Percentiles rank a stretch among this genome's conserved stretches.
These are phyloP conservation scores for Furcula furcula DNA, from an alignment of 2,888 invertebrate species.

Conservation along the genomic window DNA sequence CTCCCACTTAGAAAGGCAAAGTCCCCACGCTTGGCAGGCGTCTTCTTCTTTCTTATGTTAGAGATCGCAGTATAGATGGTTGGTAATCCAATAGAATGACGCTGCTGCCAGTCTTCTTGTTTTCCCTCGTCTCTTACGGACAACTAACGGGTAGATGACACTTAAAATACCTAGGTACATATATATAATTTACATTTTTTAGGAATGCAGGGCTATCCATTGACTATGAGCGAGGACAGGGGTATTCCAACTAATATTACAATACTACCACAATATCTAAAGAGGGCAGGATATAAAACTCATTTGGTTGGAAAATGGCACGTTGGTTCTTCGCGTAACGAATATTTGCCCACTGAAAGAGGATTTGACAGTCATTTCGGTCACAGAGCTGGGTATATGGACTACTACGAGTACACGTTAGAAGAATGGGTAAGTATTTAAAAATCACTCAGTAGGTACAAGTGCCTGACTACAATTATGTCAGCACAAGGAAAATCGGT, in stretches of 20 bases:
- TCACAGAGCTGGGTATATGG: constrained; percentile 90
- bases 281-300: constrained; percentile 85
- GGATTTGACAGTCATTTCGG: constrained; percentile 94
- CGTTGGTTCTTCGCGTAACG: constrained; percentile 77
- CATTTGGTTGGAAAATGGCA: constrained; percentile 93
- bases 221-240: constrained; percentile 65
- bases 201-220: constrained; percentile 75
- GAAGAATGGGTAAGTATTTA: constrained; percentile 52
- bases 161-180: no score
- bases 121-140: no score
- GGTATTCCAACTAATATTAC: constrained; percentile 71
- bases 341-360: constrained; percentile 85
- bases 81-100: no score
- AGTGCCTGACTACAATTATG: no score
- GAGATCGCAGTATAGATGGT: no score
- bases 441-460: no score
- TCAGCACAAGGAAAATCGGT: no score
- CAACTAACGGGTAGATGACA: no score
- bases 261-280: constrained; percentile 83
- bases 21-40: no score
- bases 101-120: no score
- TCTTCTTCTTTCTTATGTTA: no score
- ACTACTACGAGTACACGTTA: constrained; percentile 85
- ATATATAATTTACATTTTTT: constrained; percentile 10
- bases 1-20: no score